phyloP scores from a whole-genome alignment of 2,797 vertebrate genomes.

The Taenioides sp. region DNA sequence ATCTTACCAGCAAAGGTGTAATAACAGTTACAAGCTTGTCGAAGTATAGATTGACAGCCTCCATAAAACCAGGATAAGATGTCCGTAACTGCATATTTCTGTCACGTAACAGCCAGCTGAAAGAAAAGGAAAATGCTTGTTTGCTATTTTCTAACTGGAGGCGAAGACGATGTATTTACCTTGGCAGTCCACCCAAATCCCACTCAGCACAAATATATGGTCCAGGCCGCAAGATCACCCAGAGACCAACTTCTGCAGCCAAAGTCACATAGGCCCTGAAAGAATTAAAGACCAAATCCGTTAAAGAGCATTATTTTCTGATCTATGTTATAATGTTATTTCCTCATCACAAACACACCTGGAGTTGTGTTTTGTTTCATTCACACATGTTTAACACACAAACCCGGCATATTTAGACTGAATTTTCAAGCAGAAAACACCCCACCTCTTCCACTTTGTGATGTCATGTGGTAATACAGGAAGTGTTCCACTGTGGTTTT shows the following conservation, averaged over 20 bases:
- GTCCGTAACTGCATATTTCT: slow-evolving; percentile 84
- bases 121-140: slow-evolving; percentile 7
- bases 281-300: not conserved
- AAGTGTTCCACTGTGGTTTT: no score
- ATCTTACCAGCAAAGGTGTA: slow-evolving; percentile 82
- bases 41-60: slow-evolving; percentile 85
- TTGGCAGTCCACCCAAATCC: slow-evolving; percentile 84
- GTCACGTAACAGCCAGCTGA: slow-evolving; percentile 88
- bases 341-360: no score
- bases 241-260: slow-evolving; percentile 85
- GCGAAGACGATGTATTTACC: slow-evolving; percentile 65
- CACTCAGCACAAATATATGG: slow-evolving; percentile 82
- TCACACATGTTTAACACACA: no score
- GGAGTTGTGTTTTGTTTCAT: no score
- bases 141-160: not conserved
- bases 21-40: slow-evolving; percentile 81
- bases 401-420: no score
- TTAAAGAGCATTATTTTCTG: no score
- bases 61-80: slow-evolving; percentile 80
- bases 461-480: no score
- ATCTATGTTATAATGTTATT: no score
- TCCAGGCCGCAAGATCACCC: slow-evolving; percentile 92
- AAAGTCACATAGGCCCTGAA: slow-evolving; percentile 82
- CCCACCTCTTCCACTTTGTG: no score
- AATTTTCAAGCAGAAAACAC: no score